These are phyloP conservation scores for Chaenogobius annularis DNA, from an alignment of 2,113 vertebrate genomes.

Conservation along the genomic window DNA sequence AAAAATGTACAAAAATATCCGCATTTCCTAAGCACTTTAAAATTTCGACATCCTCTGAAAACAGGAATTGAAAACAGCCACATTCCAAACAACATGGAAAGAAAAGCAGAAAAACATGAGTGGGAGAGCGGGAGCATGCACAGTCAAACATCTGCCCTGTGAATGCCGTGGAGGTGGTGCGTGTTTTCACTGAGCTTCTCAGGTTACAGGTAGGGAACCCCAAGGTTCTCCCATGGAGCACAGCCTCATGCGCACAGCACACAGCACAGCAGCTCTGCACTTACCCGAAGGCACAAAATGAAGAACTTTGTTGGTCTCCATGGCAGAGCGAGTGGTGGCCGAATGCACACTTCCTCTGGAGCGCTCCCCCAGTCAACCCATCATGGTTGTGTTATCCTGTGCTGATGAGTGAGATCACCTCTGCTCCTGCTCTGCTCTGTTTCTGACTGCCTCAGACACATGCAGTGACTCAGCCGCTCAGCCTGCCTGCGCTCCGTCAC, in stretches of 20 bases:
- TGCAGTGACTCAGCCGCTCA: slow-evolving; percentile 81
- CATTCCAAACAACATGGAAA: slow-evolving; percentile 57
- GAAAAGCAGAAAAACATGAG: slow-evolving; percentile 37
- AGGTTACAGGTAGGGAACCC: slow-evolving; percentile 73
- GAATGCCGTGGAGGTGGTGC: slow-evolving; percentile 54
- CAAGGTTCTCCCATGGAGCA: slow-evolving; percentile 59
- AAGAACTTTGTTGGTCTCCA: slow-evolving; percentile 84
- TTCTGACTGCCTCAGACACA: slow-evolving; percentile 75
- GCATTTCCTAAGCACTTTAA: slow-evolving; percentile 45
- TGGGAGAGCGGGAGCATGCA: slow-evolving; percentile 48
- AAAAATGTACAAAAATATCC: slow-evolving; percentile 37
- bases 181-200: slow-evolving; percentile 63
- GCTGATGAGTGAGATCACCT: slow-evolving; percentile 79
- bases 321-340: slow-evolving; percentile 64
- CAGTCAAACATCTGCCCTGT: slow-evolving; percentile 54
- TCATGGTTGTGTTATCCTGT: slow-evolving; percentile 79
- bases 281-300: slow-evolving; percentile 83
- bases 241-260: slow-evolving; percentile 51
- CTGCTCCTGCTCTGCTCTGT: slow-evolving; percentile 74
- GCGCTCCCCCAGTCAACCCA: slow-evolving; percentile 77
- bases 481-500: slow-evolving; percentile 54
- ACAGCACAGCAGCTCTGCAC: slow-evolving; percentile 57
- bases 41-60: slow-evolving; percentile 34
- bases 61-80: slow-evolving; percentile 32
- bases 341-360: slow-evolving; percentile 66